Evolutionary conservation across 1,140 invertebrate species (phyloP).

Genomic region (Halictus rubicundus): DNA sequence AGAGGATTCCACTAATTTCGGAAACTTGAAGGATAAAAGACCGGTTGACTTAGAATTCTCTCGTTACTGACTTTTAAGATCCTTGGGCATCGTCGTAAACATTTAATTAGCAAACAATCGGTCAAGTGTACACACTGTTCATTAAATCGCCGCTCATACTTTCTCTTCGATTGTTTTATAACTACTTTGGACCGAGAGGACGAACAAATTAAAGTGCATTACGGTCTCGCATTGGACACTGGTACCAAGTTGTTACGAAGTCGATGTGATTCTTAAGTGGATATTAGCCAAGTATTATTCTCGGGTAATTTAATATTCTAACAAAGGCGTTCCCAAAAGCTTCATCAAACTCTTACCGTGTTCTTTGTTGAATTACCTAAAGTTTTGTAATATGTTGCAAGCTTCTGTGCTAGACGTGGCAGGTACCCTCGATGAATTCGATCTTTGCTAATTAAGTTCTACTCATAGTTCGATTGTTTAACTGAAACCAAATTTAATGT

Average conservation of each 20-base stretch:
- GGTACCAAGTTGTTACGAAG: neutral
- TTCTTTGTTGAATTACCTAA: neutral
- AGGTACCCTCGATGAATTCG: no score
- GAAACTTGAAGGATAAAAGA: slow-evolving; percentile 27
- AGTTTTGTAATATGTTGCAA: neutral
- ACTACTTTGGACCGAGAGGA: neutral
- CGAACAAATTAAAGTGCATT: neutral
- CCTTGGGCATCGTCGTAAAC: neutral
- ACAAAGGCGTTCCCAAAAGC: neutral
- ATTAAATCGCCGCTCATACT: neutral
- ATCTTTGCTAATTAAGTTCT: no score
- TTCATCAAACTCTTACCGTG: neutral
- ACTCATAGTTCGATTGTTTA: no score
- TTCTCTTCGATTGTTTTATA: neutral
- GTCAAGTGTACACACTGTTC: neutral
- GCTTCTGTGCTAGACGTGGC: neutral
- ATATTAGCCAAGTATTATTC: neutral
- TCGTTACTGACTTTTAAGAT: neutral
- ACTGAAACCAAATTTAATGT: no score
- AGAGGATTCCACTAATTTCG: slow-evolving; percentile 41
- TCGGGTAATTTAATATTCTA: neutral
- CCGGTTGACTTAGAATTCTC: no score
- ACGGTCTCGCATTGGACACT: neutral
- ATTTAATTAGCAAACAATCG: neutral
- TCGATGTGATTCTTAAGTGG: neutral